Evolutionary conservation across 2,113 vertebrate genomes (phyloP), one percentile per base, ranked within the genome.

Genomic region (Calcarius ornatus): DNA sequence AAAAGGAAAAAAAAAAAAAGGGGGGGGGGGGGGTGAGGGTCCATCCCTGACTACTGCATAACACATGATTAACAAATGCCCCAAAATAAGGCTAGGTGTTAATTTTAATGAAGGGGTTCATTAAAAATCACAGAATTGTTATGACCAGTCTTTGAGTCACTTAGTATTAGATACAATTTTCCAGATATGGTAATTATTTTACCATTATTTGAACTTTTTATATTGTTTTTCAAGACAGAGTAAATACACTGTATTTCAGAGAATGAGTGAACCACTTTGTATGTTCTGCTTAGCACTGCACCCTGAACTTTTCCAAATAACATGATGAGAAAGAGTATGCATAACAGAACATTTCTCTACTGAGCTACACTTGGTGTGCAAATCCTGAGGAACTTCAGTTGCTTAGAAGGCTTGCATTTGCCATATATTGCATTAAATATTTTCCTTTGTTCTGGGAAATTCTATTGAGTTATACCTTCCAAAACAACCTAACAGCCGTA

Each of bases 371-470:
- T 25, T 63, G 6, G 14, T 72, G 50, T 43, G 51, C 37, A 71
- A 60, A 40, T 78, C 78, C 66, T 71, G 88, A 92, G 38, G 35
- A 79, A 75, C 24, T 50, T 85, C 42, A 94, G 47, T n/a, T 83
- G 37, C 78, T 92, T 35, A 80, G 50, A 92, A 81, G 13, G 57
- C 11, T 63, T 93, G 79, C 33, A 92, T 80, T 84, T 91, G 63
- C 47, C 81, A 64, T 56, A 40, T 40, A 93, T n/a, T 59, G 86
- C 23, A 51, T 76, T 64, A 66, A 79, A 76, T 83, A 0, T 79
- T 92, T 68, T 61, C 63, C 63, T 96, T 91, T 88, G 59, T 94
- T 90, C 95, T 82, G 47, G 84, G 54, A 86, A 95, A 88, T 73
- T 30, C 24, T 38, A 92, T 24, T 45, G 50, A 93, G 50, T 63